Evolutionary conservation across 2,888 invertebrate species (phyloP).

Genomic region (Atethmia centrago): DNA sequence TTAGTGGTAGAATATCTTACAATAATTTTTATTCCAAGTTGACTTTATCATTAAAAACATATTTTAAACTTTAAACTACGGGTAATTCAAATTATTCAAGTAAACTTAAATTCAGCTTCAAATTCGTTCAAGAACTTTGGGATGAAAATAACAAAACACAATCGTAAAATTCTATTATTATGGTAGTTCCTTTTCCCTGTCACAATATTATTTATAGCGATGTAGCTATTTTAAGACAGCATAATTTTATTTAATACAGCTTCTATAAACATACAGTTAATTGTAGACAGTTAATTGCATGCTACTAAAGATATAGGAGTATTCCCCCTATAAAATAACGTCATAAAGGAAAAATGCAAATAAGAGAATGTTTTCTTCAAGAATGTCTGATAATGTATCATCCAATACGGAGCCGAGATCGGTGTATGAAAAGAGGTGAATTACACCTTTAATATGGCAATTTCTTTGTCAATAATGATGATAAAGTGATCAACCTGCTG

Average conservation of each 20-base stretch:
- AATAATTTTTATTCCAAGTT: neutral
- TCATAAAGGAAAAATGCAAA: constrained; percentile 25
- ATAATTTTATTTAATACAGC: neutral
- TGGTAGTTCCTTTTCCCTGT: neutral
- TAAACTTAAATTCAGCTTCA: neutral
- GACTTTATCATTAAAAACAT: neutral
- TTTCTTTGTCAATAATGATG: constrained; percentile 57
- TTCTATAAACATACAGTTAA: neutral
- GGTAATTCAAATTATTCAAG: neutral
- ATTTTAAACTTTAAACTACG: neutral
- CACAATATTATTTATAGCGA: constrained; percentile 1
- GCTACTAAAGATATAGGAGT: neutral
- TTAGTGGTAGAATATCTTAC: neutral
- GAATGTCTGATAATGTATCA: constrained; percentile 51
- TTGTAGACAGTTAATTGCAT: neutral
- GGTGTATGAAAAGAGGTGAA: constrained; percentile 41
- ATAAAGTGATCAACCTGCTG: constrained; percentile 53
- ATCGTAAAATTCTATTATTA: neutral
- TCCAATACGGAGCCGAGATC: constrained; percentile 36
- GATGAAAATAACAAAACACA: neutral
- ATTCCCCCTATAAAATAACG: neutral
- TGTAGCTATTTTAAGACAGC: neutral
- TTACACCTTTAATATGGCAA: constrained; percentile 56
- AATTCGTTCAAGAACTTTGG: neutral
- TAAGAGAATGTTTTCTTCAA: constrained; percentile 31